phyloP scores from a whole-genome alignment of 2,888 invertebrate species.

The Hecatera dysodea region DNA sequence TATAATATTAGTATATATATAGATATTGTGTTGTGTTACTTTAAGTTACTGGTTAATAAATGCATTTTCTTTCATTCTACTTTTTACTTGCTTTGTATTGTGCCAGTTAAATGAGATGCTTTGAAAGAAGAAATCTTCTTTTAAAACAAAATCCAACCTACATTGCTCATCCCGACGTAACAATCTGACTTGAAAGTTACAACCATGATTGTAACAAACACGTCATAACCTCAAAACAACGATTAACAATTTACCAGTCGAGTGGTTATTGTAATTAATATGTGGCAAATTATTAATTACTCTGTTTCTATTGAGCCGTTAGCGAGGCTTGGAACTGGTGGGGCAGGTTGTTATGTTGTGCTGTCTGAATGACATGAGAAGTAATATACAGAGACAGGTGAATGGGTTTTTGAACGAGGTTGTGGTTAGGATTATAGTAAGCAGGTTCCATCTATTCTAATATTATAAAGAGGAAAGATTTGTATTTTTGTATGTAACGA shows the following conservation, averaged over 20 bases:
- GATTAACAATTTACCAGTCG: constrained; percentile 50
- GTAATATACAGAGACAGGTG: background rate
- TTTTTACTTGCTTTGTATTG: background rate
- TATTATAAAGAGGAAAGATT: too few relatives aligned
- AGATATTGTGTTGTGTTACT: too few relatives aligned
- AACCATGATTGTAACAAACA: constrained; percentile 18
- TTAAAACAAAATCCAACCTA: too few relatives aligned
- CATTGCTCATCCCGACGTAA: background rate
- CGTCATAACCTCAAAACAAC: constrained; percentile 40
- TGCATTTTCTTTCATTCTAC: too few relatives aligned
- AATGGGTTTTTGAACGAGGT: constrained; percentile 3
- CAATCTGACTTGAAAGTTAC: background rate
- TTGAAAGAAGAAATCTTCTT: background rate
- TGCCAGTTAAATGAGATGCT: background rate
- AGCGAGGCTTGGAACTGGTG: constrained; percentile 21
- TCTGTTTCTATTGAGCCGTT: constrained; percentile 37
- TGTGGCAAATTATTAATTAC: constrained; percentile 59
- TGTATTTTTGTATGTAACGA: too few relatives aligned
- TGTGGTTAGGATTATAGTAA: background rate
- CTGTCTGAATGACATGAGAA: constrained; percentile 34
- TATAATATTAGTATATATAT: too few relatives aligned
- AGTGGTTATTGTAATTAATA: constrained; percentile 55
- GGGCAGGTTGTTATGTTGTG: constrained; percentile 18
- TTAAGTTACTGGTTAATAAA: too few relatives aligned
- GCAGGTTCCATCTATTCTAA: background rate